A percentile compares a stretch with the other conserved stretches of the same genome.
These are phyloP conservation scores for Monoplex corrugatus DNA, from an alignment of 2,888 invertebrate species.

Conservation along the genomic window DNA sequence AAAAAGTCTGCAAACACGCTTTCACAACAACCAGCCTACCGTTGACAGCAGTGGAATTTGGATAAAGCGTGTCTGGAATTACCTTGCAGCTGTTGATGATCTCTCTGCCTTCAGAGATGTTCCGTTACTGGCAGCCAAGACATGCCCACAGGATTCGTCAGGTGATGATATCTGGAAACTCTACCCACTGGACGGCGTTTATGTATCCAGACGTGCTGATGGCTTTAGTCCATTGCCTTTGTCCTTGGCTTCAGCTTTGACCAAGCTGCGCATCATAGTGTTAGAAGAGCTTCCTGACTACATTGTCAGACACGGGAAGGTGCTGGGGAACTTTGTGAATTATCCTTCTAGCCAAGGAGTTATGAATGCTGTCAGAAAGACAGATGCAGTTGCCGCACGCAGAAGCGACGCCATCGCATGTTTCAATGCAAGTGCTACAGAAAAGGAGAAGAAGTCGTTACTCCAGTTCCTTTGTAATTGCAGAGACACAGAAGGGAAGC, in stretches of 20 bases:
- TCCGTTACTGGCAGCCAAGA: background rate
- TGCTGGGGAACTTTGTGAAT: slow-evolving; percentile 48
- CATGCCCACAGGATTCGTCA: background rate
- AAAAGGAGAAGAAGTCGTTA: slow-evolving; percentile 30
- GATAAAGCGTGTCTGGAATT: background rate
- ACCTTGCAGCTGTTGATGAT: background rate
- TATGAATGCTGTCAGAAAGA: slow-evolving; percentile 18
- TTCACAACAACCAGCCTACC: background rate
- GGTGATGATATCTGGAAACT: background rate
- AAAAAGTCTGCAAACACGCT: background rate
- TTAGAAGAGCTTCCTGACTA: slow-evolving; percentile 45
- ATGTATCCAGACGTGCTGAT: background rate
- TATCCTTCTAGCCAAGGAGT: slow-evolving; percentile 49
- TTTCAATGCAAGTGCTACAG: slow-evolving; percentile 35
- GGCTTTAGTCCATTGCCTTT: background rate
- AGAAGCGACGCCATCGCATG: background rate
- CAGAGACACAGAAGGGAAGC: background rate
- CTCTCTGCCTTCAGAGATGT: background rate
- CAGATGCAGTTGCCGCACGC: background rate
- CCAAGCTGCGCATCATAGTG: slow-evolving; percentile 38
- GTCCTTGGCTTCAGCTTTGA: background rate
- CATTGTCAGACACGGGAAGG: slow-evolving; percentile 14
- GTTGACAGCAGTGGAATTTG: background rate
- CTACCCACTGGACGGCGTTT: slow-evolving; percentile 53
- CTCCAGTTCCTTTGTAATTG: background rate